These are phyloP conservation scores for Haplochromis vanheusdeni DNA, from an alignment of 2,113 vertebrate species.

Conservation along the genomic window DNA sequence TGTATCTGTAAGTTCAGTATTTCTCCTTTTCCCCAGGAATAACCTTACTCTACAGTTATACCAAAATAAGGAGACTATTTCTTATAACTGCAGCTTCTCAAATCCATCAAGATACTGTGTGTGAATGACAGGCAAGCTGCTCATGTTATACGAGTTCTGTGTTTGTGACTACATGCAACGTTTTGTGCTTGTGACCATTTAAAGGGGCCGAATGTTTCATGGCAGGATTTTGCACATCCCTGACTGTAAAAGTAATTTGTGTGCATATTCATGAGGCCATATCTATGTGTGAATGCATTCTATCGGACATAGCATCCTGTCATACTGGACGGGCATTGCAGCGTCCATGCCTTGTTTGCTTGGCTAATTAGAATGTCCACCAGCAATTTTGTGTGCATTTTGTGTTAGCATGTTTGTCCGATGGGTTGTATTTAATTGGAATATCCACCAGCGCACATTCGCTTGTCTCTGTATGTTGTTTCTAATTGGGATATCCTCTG, in stretches of 20 bases:
- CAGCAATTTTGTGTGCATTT: not conserved
- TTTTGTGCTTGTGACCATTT: not conserved
- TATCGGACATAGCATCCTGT: not conserved
- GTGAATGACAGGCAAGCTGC: not conserved
- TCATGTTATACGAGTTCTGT: not conserved
- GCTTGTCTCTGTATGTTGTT: slow-evolving; percentile 35
- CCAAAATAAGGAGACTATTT: not conserved
- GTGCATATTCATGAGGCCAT: not conserved
- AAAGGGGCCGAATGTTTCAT: not conserved
- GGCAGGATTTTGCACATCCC: not conserved
- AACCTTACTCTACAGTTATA: not conserved
- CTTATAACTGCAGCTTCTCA: not conserved
- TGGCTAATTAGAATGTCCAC: slow-evolving; percentile 48
- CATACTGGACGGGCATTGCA: not conserved
- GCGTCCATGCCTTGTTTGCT: not conserved
- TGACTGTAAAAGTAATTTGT: not conserved
- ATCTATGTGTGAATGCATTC: not conserved
- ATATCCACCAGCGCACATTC: slow-evolving; percentile 40
- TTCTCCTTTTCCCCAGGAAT: not conserved
- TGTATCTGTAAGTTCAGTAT: not conserved
- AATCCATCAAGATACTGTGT: not conserved
- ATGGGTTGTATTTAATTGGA: slow-evolving; percentile 48
- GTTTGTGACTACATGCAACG: not conserved
- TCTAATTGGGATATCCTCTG: slow-evolving; percentile 63
- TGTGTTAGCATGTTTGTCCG: slow-evolving; percentile 4